Base-by-base conservation (phyloP, 1,140 invertebrate species). In the Coenobita brevimanus region DNA sequence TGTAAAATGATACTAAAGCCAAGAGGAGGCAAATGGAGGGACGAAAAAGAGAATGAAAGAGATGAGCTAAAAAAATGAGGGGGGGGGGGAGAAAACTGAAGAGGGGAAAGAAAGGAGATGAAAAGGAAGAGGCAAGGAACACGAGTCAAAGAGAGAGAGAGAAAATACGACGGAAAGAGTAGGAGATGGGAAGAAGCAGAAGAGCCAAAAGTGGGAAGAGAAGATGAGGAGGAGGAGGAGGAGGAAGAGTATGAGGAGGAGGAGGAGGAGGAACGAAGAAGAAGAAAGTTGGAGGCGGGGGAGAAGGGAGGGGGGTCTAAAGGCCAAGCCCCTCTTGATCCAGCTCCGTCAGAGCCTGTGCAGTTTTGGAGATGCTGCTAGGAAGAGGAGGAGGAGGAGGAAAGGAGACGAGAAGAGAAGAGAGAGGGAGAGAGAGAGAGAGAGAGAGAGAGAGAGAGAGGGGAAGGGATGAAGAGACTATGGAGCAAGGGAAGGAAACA, bases 381-480 rank as follows among this genome's bases (percentile, higher is more conserved):
- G 60, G 78, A 80, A 33, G 24, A 27, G 50, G 75, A 78, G 24
- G 36, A 27, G 60, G 57, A 62, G 3, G 60, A n/a, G n/a, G 62
- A 67, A 80, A 10, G 27, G 30, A 3, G 46, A 62, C n/a, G 78
- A 80, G 78, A 80, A 33, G 24, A 27, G 50, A 41, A 78, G 24
- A 62, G 50, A 80, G 57, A 62, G 3, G 60, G 78, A 36, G 46
- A 41, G 38, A 78, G 43, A 62, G 46, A 62, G 57, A 62, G 78
- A 80, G 27, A 80, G 30, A 57, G 30, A 62, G 46, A 60, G 46
- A 62, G 78, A 80, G 21, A 36, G 24, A 30, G 54, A 15, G 17
- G 21, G 6, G 21, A 41, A 4, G 38, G 10, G 46, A 24, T 17
- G 15, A 13, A 46, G 43, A 24, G 75, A 15, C 21, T 13, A 33